Percentiles rank a stretch among this genome's conserved stretches.
These are phyloP conservation scores for Holothuria leucospilota DNA, from an alignment of 53 echinoderm and acorn worm species.

Conservation along the genomic window DNA sequence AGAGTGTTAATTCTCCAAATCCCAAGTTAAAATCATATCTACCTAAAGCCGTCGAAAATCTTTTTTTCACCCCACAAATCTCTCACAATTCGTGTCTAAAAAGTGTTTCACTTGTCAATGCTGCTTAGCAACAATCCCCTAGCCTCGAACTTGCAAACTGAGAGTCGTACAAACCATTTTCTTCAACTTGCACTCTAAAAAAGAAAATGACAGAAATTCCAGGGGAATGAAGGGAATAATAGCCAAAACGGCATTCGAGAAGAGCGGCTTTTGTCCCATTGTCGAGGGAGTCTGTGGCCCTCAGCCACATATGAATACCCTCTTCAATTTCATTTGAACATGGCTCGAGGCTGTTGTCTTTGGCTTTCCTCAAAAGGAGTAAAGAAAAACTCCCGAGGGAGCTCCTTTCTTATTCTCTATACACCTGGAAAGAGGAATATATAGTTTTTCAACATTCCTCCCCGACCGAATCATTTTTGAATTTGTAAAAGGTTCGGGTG, in stretches of 20 bases:
- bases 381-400: constrained; percentile 38
- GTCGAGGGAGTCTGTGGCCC: constrained; percentile 27
- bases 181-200: constrained; percentile 1
- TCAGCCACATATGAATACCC: constrained; percentile 42
- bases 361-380: constrained; percentile 21
- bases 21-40: constrained; percentile 38
- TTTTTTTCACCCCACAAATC: constrained; percentile 4
- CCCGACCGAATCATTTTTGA: constrained; percentile 16
- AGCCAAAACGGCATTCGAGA: constrained; percentile 27
- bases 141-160: constrained; percentile 40
- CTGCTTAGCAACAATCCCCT: constrained; percentile 39
- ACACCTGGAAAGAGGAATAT: constrained; percentile 49
- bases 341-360: constrained; percentile 45
- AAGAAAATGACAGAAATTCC: constrained; percentile 39
- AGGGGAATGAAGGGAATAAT: constrained; percentile 36
- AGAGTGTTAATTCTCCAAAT: constrained; percentile 15
- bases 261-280: constrained; percentile 40
- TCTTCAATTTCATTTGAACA: constrained; percentile 42
- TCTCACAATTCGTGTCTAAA: constrained; percentile 21
- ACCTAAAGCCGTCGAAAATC: constrained; percentile 28
- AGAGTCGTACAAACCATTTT: background rate
- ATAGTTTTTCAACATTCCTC: constrained; percentile 40
- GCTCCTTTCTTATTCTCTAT: constrained; percentile 41
- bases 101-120: constrained; percentile 31
- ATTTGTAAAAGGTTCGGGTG: constrained; percentile 34